A percentile compares a stretch with the other conserved stretches of the same genome.
These are phyloP conservation scores for Euura lappo DNA, from an alignment of 1,140 invertebrate genomes.

Conservation along the genomic window DNA sequence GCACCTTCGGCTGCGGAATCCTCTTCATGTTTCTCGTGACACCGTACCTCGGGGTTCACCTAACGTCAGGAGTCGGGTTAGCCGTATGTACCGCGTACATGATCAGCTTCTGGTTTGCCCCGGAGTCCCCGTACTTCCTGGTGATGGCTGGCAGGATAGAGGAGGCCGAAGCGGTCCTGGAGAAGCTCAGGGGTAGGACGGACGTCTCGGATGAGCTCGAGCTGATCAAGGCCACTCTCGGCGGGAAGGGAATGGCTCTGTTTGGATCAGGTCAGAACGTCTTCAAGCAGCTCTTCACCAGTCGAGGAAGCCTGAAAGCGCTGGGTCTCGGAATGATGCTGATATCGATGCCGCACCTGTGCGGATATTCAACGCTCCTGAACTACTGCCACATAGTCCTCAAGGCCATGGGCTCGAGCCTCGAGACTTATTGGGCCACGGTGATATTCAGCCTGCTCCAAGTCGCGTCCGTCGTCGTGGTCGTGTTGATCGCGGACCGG, in stretches of 20 bases:
- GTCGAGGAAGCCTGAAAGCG: slow-evolving; percentile 65
- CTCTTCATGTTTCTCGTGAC: slow-evolving; percentile 55
- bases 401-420: slow-evolving; percentile 60
- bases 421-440: slow-evolving; percentile 47
- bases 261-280: not conserved
- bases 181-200: slow-evolving; percentile 30
- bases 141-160: slow-evolving; percentile 21
- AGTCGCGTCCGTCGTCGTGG: slow-evolving; percentile 48
- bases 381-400: slow-evolving; percentile 77
- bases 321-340: slow-evolving; percentile 69
- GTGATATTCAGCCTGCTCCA: slow-evolving; percentile 59
- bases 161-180: slow-evolving; percentile 31
- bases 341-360: slow-evolving; percentile 73
- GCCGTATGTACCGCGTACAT: no score
- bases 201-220: slow-evolving; percentile 46
- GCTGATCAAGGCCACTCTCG: slow-evolving; percentile 53
- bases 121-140: slow-evolving; percentile 59
- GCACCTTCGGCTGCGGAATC: slow-evolving; percentile 61
- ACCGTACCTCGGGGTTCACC: slow-evolving; percentile 29
- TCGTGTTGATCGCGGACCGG: slow-evolving; percentile 52
- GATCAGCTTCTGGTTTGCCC: slow-evolving; percentile 54
- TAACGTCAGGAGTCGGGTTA: slow-evolving; percentile 21
- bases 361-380: slow-evolving; percentile 73
- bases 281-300: slow-evolving; percentile 63
- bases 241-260: slow-evolving; percentile 51